Evolutionary conservation across 2,888 invertebrate species (phyloP), one percentile per base, ranked within the genome.

Genomic region (Nesidiocoris tenuis): DNA sequence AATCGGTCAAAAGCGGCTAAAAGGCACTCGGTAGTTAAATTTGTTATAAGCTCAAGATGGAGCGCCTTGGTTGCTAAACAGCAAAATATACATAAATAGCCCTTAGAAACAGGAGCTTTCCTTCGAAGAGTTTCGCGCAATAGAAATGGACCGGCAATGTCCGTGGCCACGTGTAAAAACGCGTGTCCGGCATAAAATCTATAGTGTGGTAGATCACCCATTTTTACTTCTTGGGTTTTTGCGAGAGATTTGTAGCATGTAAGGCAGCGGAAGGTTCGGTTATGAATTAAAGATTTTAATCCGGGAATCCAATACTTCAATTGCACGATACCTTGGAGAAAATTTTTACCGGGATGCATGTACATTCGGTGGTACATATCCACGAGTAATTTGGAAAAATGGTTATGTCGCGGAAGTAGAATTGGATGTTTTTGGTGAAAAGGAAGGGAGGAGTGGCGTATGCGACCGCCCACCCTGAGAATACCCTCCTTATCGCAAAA

Each of bases 391-490:
- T 21, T 63, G 18, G 63, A 21, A 22, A 63, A 63, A 63, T 63
- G 63, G 19, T 7, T 21, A n/a, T 63, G 12, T 19, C 22, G 2
- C 5, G 63, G 63, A 7, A 63, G 19, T n/a, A 63, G 22, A 21
- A 63, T 63, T 2, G 63, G 63, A 63, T 63, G 63, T 19, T 63
- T 63, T 19, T 63, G 63, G 16, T 16, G 3, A n/a, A 9, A 59
- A 2, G 18, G 59, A 3, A 59, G n/a, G 7, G n/a, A 16, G 3
- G 59, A 59, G n/a, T 59, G 71, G 1, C 39, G 17, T 0, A 77
- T n/a, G 9, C 77, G 21, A 9, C 78, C 77, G 24, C 77, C 77
- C 1, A 77, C 77, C 61, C 76, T 54, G 2, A 75, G 12, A 23
- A 77, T 16, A 39, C 66, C 66, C 16, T 7, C 21, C 5, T 63